Conservation (phyloP, 2,113 vertebrate genomes). For the Pterocles burchelli region DNA sequence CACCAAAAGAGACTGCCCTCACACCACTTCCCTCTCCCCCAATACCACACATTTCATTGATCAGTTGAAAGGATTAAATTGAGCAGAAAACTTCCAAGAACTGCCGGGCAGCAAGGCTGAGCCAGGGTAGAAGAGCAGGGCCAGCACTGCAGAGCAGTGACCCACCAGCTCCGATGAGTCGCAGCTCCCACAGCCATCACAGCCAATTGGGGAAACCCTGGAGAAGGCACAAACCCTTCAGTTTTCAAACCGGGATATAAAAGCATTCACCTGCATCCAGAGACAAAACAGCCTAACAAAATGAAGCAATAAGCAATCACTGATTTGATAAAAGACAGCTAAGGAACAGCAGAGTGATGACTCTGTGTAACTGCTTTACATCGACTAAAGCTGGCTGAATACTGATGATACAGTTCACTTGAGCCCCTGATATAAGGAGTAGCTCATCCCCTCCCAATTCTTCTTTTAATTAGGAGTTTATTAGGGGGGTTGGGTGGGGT, state of each 20-base stretch:
- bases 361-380: neutral
- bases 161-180: no score
- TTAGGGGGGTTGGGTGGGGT: neutral
- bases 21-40: neutral
- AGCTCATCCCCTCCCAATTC: neutral
- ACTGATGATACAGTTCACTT: neutral
- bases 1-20: neutral
- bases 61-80: conserved; percentile 40
- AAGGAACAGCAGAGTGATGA: neutral
- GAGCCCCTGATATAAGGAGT: neutral
- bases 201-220: neutral
- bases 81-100: conserved; percentile 38
- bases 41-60: conserved; percentile 1
- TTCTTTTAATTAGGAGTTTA: neutral
- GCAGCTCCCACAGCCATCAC: neutral
- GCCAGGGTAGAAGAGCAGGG: neutral
- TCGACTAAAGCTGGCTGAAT: neutral
- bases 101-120: neutral
- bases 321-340: neutral
- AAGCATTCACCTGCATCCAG: neutral
- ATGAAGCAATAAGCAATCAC: neutral
- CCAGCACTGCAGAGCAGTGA: neutral
- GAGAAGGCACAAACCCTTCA: neutral
- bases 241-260: neutral
- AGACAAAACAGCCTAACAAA: neutral